Percentiles rank a stretch among this genome's conserved stretches.
Evolutionary conservation across 2,888 invertebrate genomes (phyloP).

Genomic region (Apocheima hispidaria): DNA sequence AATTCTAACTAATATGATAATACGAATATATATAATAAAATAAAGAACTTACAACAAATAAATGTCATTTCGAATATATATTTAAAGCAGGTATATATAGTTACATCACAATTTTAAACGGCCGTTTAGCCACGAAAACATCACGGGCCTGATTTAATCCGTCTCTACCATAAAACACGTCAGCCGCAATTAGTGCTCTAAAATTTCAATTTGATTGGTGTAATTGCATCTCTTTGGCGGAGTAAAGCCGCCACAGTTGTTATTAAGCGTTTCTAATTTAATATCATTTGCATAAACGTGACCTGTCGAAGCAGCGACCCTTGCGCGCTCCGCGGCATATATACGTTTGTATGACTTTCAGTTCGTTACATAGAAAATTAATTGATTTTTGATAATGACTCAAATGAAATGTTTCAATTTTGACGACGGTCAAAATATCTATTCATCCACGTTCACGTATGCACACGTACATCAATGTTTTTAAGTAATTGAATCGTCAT

Average conservation of each 20-base stretch:
- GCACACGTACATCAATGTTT: too few relatives aligned
- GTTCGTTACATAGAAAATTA: background rate
- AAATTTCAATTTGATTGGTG: conserved; percentile 85
- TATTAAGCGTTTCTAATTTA: conserved; percentile 86
- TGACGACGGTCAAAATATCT: too few relatives aligned
- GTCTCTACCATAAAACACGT: conserved; percentile 71
- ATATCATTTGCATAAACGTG: conserved; percentile 86
- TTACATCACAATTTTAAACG: conserved; percentile 29
- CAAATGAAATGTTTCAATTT: too few relatives aligned
- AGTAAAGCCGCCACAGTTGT: conserved; percentile 79
- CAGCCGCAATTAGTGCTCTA: conserved; percentile 80
- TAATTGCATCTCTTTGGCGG: conserved; percentile 84
- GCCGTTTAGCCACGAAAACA: conserved; percentile 37
- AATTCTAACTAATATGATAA: too few relatives aligned
- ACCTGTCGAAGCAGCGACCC: conserved; percentile 57
- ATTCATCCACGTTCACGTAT: too few relatives aligned
- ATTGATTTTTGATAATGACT: too few relatives aligned
- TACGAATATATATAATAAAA: too few relatives aligned
- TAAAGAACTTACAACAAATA: too few relatives aligned
- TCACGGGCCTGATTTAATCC: conserved; percentile 24
- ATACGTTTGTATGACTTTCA: conserved; percentile 41
- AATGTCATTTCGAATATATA: too few relatives aligned
- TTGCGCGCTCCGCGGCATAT: conserved; percentile 25
- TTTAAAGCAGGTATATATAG: conserved; percentile 11
- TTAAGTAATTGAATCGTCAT: too few relatives aligned